Evolutionary conservation across 1,140 invertebrate genomes (phyloP).

Genomic region (Drosophila pandora): DNA sequence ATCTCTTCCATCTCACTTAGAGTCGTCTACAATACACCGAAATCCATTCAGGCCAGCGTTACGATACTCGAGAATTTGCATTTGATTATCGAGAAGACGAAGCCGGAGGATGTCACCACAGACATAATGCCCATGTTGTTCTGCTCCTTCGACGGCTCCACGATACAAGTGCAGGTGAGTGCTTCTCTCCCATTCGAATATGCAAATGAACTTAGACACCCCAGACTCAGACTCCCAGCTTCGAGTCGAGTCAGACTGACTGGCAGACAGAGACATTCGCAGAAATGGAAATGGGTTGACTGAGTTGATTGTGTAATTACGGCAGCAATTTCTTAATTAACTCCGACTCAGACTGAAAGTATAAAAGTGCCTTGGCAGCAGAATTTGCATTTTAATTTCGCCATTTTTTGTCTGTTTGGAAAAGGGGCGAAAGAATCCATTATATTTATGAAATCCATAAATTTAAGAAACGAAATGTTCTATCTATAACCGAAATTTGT

Average conservation of each 20-base stretch:
- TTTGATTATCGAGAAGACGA: conserved; percentile 94
- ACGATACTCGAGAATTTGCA: conserved; percentile 96
- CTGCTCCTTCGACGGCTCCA: conserved; percentile 94
- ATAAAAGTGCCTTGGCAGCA: conserved; percentile 44
- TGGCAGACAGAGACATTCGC: conserved; percentile 6
- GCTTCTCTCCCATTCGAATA: conserved; percentile 31
- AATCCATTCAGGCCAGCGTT: conserved; percentile 95
- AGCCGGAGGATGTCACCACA: conserved; percentile 89
- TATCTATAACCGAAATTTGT: neutral
- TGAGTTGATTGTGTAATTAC: conserved; percentile 71
- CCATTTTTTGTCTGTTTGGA: conserved; percentile 12
- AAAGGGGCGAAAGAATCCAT: conserved; percentile 14
- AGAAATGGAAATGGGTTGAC: conserved; percentile 50
- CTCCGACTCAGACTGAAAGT: conserved; percentile 41
- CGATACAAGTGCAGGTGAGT: conserved; percentile 95
- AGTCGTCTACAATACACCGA: conserved; percentile 91
- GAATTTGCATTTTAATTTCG: conserved; percentile 40
- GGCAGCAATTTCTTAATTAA: conserved; percentile 76
- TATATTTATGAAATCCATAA: conserved; percentile 11
- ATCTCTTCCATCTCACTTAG: conserved; percentile 78
- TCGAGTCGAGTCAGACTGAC: neutral
- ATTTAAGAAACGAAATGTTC: neutral
- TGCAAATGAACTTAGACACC: conserved; percentile 36
- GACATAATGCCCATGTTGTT: conserved; percentile 96
- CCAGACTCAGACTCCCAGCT: neutral